Evolutionary conservation across 2,113 vertebrate genomes (phyloP), one percentile per base, ranked within the genome.

Genomic region (Peucedramus taeniatus): DNA sequence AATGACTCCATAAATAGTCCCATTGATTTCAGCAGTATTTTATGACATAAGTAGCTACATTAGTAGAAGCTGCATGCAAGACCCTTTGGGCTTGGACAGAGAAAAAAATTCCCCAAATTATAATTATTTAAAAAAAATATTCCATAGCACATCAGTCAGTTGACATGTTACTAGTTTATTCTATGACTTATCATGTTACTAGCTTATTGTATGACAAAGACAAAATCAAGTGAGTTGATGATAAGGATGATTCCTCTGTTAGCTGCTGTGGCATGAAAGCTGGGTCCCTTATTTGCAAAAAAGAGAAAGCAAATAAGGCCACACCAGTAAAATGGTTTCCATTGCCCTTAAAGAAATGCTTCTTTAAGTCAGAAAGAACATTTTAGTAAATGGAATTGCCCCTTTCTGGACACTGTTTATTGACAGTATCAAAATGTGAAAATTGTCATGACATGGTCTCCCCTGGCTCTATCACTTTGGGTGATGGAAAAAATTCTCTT

Each of bases 1-100:
- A 96, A 96, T 96, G 87, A 96, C 78, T 96, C 91, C 94, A 96
- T 93, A 97, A 97, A 96, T 96, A 96, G 94, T 90, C 70, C 82
- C 78, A 93, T 96, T 96, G 93, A 96, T 96, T 96, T 97, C 89
- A 88, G 84, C 63, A 81, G 50, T 85, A 85, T 96, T 93, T 95
- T 77, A 76, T 82, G 70, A 78, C 70, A 89, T 96, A 97, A 96
- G 89, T 69, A 93, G 74, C 71, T 91, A 95, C 33, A 22, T 87
- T 94, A 96, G 88, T 90, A 56, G 84, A 96, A 93, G 80, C 65
- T 54, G 57, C 77, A 42, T 16, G 57, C 37, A 75, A 78, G 70
- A 91, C 78, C 81, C 39, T 76, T 70, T 70, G 50, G 66, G 33
- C 79, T 86, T 54, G 84, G 83, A 61, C 81, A 69, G 83, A 91